Evolutionary conservation across 2,797 vertebrate genomes (phyloP).

Genomic region (Lacerta agilis): DNA sequence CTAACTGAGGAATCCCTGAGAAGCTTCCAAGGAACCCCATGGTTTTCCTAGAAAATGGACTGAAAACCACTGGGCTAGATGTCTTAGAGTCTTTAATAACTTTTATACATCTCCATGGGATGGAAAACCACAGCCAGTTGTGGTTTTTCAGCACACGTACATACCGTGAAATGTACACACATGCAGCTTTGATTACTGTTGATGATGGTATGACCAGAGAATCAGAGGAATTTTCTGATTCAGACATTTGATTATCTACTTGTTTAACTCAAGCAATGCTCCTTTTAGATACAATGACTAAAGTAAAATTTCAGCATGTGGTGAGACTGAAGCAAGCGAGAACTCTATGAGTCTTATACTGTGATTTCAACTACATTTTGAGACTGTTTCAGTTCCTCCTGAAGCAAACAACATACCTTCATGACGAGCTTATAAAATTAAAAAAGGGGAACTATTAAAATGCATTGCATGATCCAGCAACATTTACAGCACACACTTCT

Average conservation of each 20-base stretch:
- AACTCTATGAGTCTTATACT: not conserved
- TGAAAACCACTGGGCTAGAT: not conserved
- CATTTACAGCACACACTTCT: not conserved
- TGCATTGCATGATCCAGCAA: not conserved
- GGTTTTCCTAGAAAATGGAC: not conserved
- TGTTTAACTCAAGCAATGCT: not conserved
- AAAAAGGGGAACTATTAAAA: fast-evolving
- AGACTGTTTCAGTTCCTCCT: not conserved
- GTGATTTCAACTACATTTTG: not conserved
- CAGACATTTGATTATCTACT: not conserved
- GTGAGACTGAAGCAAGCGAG: not conserved
- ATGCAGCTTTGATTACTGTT: not conserved
- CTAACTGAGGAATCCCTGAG: not conserved
- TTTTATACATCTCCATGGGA: not conserved
- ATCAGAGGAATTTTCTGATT: not conserved
- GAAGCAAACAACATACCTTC: not conserved
- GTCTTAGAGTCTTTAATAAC: not conserved
- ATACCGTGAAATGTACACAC: not conserved
- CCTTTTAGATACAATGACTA: not conserved
- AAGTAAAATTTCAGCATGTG: not conserved
- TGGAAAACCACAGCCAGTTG: not conserved
- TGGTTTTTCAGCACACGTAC: not conserved
- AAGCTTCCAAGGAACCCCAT: not conserved
- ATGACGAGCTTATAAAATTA: not conserved
- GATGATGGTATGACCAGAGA: not conserved